Evolutionary conservation across 2,113 vertebrate species (phyloP).

Genomic region (Alligator mississippiensis): DNA sequence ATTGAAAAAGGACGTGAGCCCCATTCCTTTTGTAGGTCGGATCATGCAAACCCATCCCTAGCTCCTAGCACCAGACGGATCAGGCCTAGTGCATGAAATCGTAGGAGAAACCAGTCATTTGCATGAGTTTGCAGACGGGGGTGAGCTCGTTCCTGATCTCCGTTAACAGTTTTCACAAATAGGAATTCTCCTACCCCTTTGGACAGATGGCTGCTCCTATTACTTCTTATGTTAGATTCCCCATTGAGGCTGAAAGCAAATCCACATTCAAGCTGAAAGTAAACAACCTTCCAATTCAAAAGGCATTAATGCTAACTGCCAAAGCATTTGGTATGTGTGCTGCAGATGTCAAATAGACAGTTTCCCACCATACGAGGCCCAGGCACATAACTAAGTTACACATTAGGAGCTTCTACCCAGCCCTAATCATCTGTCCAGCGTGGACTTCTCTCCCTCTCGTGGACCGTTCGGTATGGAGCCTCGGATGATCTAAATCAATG

Average conservation of each 20-base stretch:
- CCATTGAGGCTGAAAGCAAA: conserved; percentile 60
- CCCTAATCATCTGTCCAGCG: neutral
- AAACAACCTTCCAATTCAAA: conserved; percentile 54
- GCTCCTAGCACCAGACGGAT: neutral
- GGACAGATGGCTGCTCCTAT: conserved; percentile 57
- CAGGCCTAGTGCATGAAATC: neutral
- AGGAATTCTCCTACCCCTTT: conserved; percentile 41
- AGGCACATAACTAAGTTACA: conserved; percentile 20
- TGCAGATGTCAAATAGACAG: conserved; percentile 29
- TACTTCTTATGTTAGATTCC: conserved; percentile 42
- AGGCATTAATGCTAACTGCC: conserved; percentile 43
- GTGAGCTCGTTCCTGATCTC: conserved; percentile 9
- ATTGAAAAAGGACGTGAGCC: neutral
- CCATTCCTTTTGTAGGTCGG: neutral
- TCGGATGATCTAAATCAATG: conserved; percentile 60
- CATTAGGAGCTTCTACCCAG: conserved; percentile 6
- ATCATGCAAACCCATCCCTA: neutral
- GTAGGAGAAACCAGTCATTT: conserved; percentile 7
- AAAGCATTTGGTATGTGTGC: conserved; percentile 6
- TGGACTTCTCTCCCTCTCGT: neutral
- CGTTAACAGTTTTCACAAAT: neutral
- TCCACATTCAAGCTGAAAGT: conserved; percentile 54
- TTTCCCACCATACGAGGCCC: conserved; percentile 38
- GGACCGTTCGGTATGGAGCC: conserved; percentile 29
- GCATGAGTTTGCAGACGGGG: neutral